Evolutionary conservation across 1,140 invertebrate genomes (phyloP), one percentile per base, ranked within the genome.

Genomic region (Bicyclus anynana): DNA sequence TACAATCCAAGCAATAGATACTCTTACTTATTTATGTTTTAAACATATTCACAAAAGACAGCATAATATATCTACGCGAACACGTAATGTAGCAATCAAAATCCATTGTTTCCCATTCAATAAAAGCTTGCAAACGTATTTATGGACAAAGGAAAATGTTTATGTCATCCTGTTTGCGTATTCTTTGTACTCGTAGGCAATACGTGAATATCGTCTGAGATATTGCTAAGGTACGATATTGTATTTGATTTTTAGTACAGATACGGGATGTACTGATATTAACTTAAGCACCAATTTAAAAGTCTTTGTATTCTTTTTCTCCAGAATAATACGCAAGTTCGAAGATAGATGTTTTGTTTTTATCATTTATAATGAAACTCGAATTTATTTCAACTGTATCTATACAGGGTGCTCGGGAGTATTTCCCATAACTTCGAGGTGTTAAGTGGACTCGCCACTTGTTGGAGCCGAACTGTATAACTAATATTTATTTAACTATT

Each of bases 151-250:
- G 37, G 37, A 40, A n/a, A 40, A 40, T 40, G 37, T 40, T 40
- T 40, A 16, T 17, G 13, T 40, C 16, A 40, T 40, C 37, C 12
- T 40, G 13, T 33, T 40, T 40, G 17, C 37, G 16, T 40, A 40
- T 40, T 40, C 37, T 40, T 40, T 40, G 37, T 40, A 40, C 6
- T 16, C 37, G 37, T 40, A 17, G 13, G 29, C 29, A 33, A 40
- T 14, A 40, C 37, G 37, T 33, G 37, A 40, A 40, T 40, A 40
- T 16, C 37, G 37, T 40, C 37, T 40, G 13, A 40, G 37, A 40
- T 40, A 40, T 40, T 40, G 16, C 29, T 40, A 5, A 16, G 37
- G 16, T 9, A 40, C 37, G 17, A 40, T 40, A 17, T 40, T 16
- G 13, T 40, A 9, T 40, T 40, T 40, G 37, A 40, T 40, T 40